phyloP scores from a whole-genome alignment of 2,113 vertebrate genomes.

The Paramisgurnus dabryanus region DNA sequence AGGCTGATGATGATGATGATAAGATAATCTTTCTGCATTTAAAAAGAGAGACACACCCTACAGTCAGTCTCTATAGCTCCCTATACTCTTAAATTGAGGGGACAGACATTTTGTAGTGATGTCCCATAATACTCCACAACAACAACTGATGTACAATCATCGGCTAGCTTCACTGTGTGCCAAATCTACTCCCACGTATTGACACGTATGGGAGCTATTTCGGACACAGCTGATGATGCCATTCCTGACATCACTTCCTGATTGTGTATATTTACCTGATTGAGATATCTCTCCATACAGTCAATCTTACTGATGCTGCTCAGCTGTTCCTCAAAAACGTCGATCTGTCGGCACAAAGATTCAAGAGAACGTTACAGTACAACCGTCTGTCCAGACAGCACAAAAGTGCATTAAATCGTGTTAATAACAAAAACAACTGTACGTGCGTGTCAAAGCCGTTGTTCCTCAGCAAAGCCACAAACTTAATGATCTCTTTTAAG shows the following conservation, averaged over 20 bases:
- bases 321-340: constrained; percentile 64
- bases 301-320: constrained; percentile 67
- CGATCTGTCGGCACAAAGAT: constrained; percentile 55
- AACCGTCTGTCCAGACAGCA: not conserved
- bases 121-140: too few species aligned
- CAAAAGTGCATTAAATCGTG: not conserved
- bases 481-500: constrained; percentile 63
- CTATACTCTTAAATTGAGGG: too few species aligned
- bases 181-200: too few species aligned
- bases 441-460: constrained; percentile 66
- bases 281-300: constrained; percentile 66
- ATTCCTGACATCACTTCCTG: not conserved
- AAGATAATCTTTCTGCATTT: constrained; percentile 62
- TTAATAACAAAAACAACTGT: not conserved
- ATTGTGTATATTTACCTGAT: constrained; percentile 52
- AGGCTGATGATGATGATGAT: constrained; percentile 67
- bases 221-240: not conserved
- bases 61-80: not conserved
- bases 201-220: too few species aligned
- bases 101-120: too few species aligned
- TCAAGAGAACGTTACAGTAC: not conserved
- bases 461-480: constrained; percentile 58
- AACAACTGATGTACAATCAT: too few species aligned
- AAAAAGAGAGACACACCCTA: not conserved
- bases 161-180: too few species aligned